Evolutionary conservation across 2,113 vertebrate species (phyloP), one percentile per base, ranked within the genome.

Genomic region (Ictalurus punctatus): DNA sequence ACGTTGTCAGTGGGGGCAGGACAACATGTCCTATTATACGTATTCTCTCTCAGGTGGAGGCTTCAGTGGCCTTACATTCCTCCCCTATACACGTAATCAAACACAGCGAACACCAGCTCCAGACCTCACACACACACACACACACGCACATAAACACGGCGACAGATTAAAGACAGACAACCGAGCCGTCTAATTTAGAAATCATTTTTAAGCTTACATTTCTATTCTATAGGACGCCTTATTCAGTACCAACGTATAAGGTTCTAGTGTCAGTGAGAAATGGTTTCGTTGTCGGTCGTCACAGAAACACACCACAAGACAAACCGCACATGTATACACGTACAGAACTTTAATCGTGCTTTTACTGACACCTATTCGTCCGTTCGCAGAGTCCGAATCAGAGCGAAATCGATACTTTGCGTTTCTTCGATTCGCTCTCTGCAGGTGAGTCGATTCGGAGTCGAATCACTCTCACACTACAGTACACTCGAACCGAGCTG

Each of bases 41-140:
- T 63, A 44, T 63, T 25, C 25, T 85, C 6, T n/a, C 27, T 48
- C 89, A 88, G 90, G 89, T 90, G 85, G 34, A 61, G 88, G 34
- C 10, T 83, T 85, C 84, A 21, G 21, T 56, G 59, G 58, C 71
- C 52, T 48, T 61, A 44, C 82, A 84, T 67, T 74, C 85, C 85
- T 87, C 85, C 83, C 73, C 71, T 84, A 79, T 69, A 27, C 17
- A 27, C 14, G 56, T 27, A 76, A 52, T 37, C 27, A 61, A 61
- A 78, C 87, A 87, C 67, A 74, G 34, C 69, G 61, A 59, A 67
- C 73, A 40, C 9, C 44, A 30, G 83, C 44, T 10, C 21, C 34
- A 21, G 4, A 17, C 0, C 27, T n/a, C 5, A 12, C 44, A 6
- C 44, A 19, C 40, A n/a, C 37, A 13, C 16, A 19, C n/a, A 19